Evolutionary conservation across 2,888 invertebrate genomes (phyloP).

Genomic region (Troglohyphantes excavatus): DNA sequence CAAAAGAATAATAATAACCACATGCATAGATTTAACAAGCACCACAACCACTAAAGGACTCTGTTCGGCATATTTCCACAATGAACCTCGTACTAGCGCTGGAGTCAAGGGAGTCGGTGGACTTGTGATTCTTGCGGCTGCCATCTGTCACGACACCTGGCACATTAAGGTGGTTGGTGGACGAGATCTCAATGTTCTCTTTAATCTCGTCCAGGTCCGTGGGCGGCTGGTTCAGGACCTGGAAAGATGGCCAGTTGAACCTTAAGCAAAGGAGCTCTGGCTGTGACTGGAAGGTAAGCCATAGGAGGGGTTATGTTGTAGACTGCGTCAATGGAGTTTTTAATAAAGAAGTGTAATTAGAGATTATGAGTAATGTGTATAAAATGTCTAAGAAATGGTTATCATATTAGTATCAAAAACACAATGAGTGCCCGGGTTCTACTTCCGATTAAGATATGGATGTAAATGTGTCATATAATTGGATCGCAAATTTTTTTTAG

Average conservation of each 20-base stretch:
- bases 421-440: too few species aligned
- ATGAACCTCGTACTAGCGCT: conserved; percentile 59
- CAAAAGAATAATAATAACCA: background rate
- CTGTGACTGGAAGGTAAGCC: conserved; percentile 7
- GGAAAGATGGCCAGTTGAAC: conserved; percentile 67
- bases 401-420: too few species aligned
- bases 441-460: too few species aligned
- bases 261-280: conserved; percentile 35
- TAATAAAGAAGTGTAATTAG: too few species aligned
- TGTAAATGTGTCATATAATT: too few species aligned
- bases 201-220: background rate
- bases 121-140: background rate
- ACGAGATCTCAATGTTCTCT: background rate
- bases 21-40: conserved; percentile 2
- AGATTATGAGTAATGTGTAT: too few species aligned
- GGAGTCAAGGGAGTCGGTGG: conserved; percentile 45
- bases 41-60: conserved; percentile 66
- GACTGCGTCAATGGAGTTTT: too few species aligned
- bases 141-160: background rate
- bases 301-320: too few species aligned
- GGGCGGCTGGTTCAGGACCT: conserved; percentile 23
- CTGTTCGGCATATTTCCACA: conserved; percentile 63
- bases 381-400: too few species aligned
- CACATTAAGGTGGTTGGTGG: conserved; percentile 15
- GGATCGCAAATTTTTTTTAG: too few species aligned